Percentiles rank a stretch among this genome's conserved stretches.
These are phyloP conservation scores for Syrphus vitripennis DNA, from an alignment of 2,888 invertebrate species.

Conservation along the genomic window DNA sequence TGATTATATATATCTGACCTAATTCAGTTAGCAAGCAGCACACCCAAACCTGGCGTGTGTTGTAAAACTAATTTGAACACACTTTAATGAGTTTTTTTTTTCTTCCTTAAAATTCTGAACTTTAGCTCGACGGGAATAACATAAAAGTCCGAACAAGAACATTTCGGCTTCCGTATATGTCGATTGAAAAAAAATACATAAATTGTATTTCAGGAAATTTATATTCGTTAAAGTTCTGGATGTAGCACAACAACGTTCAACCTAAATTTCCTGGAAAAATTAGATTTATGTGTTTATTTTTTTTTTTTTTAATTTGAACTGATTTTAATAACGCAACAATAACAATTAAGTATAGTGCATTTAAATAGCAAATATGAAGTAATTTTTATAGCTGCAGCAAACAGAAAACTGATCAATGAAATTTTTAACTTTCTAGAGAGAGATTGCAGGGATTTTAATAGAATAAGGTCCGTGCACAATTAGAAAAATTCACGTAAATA, in stretches of 20 bases:
- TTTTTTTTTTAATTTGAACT: too few relatives aligned
- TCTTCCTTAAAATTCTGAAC: neutral
- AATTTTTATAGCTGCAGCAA: too few relatives aligned
- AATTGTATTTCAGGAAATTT: neutral
- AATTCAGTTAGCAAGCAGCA: neutral
- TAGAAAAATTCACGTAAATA: too few relatives aligned
- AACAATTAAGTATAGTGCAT: too few relatives aligned
- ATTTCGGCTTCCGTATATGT: neutral
- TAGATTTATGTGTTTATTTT: neutral
- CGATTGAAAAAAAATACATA: neutral
- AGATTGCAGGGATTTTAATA: too few relatives aligned
- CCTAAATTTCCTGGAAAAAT: neutral
- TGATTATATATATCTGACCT: neutral
- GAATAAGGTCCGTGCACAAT: too few relatives aligned
- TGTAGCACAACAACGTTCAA: neutral
- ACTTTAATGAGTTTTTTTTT: neutral
- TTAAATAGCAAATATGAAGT: too few relatives aligned
- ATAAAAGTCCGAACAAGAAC: neutral
- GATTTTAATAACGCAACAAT: neutral
- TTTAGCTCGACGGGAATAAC: neutral
- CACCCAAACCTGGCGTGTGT: conserved; percentile 12
- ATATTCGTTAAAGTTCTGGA: neutral
- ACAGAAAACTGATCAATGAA: too few relatives aligned
- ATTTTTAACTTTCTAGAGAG: too few relatives aligned
- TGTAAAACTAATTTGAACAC: neutral